Evolutionary conservation across 2,797 vertebrate genomes (phyloP).

Genomic region (Periparus ater): DNA sequence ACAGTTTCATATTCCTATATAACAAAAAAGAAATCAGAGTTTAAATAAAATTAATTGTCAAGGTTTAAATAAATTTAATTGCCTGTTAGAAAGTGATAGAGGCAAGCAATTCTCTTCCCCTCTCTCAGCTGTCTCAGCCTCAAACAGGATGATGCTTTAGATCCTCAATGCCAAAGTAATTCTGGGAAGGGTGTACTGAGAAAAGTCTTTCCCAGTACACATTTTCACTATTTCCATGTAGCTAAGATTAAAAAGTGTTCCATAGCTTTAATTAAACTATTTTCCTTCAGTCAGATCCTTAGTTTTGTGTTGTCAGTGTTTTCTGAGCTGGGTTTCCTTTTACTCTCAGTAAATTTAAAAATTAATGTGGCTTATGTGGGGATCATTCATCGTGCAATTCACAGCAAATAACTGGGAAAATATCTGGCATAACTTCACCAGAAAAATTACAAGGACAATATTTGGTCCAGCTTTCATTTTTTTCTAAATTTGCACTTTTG

Average conservation of each 20-base stretch:
- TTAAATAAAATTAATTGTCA: conserved; percentile 23
- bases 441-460: conserved; percentile 61
- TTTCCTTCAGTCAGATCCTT: conserved; percentile 34
- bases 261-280: conserved; percentile 50
- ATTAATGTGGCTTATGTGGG: conserved; percentile 27
- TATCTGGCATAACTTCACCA: conserved; percentile 27
- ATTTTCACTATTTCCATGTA: neutral
- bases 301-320: conserved; percentile 3
- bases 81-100: neutral
- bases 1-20: neutral
- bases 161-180: neutral
- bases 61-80: conserved; percentile 3
- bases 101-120: neutral
- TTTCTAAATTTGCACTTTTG: conserved; percentile 44
- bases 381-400: conserved; percentile 35
- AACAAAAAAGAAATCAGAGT: neutral
- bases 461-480: conserved; percentile 49
- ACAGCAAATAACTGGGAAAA: conserved; percentile 9
- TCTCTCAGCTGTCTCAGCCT: neutral
- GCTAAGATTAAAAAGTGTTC: neutral
- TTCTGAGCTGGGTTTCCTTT: conserved; percentile 48
- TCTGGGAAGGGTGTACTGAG: neutral
- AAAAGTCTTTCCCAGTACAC: neutral
- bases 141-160: neutral
- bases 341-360: conserved; percentile 41